phyloP scores from a whole-genome alignment of 2,888 invertebrate genomes.

The Megalurothrips usitatus region DNA sequence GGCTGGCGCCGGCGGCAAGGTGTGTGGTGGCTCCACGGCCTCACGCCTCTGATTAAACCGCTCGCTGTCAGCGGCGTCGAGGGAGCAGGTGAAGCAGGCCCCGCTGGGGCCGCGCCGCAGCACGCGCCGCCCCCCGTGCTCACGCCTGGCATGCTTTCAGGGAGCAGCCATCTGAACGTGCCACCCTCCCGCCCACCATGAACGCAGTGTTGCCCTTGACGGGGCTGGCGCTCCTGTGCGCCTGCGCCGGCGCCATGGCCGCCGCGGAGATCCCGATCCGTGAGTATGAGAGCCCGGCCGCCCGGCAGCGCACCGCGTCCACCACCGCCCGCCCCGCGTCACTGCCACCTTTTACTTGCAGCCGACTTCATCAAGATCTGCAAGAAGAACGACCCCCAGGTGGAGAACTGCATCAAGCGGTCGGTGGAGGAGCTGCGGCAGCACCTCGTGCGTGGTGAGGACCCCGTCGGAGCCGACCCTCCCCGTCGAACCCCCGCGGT shows the following conservation, averaged over 20 bases:
- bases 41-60: too few species aligned
- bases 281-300: neutral
- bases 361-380: constrained; percentile 37
- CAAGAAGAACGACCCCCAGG: constrained; percentile 42
- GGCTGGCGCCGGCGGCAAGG: too few species aligned
- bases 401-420: constrained; percentile 51
- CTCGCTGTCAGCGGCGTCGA: too few species aligned
- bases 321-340: too few species aligned
- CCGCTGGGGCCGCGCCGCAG: too few species aligned
- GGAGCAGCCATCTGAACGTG: neutral
- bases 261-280: neutral
- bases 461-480: neutral
- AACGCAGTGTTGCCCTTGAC: neutral
- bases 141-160: neutral
- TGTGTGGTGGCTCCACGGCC: too few species aligned
- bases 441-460: constrained; percentile 50
- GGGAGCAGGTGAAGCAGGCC: too few species aligned
- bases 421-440: constrained; percentile 57
- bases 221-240: neutral
- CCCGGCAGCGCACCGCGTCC: too few species aligned
- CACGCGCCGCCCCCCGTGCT: neutral
- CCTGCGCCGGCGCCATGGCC: neutral
- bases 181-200: neutral
- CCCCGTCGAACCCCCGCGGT: neutral
- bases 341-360: constrained; percentile 34